Conservation (phyloP, 92 coral and sea anemone genomes). For the Galaxea fascicularis region DNA sequence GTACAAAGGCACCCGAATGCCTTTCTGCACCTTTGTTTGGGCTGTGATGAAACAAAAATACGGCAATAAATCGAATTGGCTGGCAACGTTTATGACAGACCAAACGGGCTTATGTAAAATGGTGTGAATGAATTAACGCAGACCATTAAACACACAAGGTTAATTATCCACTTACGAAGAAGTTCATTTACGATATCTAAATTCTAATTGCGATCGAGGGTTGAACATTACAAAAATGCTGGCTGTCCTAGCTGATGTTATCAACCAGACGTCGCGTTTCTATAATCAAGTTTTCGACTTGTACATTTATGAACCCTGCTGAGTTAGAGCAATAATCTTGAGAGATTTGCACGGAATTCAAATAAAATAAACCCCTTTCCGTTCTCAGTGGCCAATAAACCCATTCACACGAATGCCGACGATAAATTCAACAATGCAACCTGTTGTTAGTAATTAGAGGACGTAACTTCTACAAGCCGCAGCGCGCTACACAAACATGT, state of each 20-base stretch:
- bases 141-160: conserved; percentile 15
- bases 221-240: background rate
- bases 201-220: background rate
- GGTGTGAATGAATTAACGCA: conserved; percentile 26
- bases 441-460: background rate
- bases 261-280: background rate
- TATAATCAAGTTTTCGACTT: background rate
- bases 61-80: background rate
- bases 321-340: background rate
- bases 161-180: conserved; percentile 37
- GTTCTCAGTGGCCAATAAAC: conserved; percentile 12
- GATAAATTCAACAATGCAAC: background rate
- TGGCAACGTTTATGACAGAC: conserved; percentile 7
- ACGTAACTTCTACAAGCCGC: conserved; percentile 20
- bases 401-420: conserved; percentile 2
- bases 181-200: conserved; percentile 17
- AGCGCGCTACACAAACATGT: background rate
- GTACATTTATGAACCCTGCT: conserved; percentile 3
- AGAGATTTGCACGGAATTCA: conserved; percentile 31
- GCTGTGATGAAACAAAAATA: background rate
- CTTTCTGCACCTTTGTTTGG: background rate
- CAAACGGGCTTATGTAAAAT: conserved; percentile 2
- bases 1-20: background rate
- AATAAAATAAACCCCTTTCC: conserved; percentile 33
- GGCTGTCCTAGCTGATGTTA: background rate